Base-by-base conservation (phyloP, 2,113 vertebrate genomes). In the Gobiocypris rarus region DNA sequence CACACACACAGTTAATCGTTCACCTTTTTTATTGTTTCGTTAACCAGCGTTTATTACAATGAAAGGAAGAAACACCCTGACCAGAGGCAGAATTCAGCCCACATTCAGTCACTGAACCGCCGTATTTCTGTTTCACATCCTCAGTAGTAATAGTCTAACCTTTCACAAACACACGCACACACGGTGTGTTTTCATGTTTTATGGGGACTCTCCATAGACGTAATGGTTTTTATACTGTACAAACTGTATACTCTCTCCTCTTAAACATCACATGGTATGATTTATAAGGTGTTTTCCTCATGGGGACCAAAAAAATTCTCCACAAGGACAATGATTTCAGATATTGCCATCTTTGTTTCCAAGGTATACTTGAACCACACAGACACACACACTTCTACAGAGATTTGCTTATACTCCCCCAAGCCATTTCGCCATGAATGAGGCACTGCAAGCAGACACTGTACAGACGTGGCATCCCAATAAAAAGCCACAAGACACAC, bases 41-140 rank as follows among this genome's bases (percentile, higher is more conserved):
- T 63, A 85, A 67, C 83, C 77, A 31, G n/a, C 65, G 4, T 50
- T 54, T 85, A 71, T 87, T 79, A 88, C 89, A 87, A 89, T 84
- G 77, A 85, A 84, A 87, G 87, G 83, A 89, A 85, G 81, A 71
- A 89, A 75, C 83, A 89, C 83, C 89, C 83, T 76, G 80, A 81
- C 77, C 31, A 79, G 31, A 56, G 63, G 52, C 65, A 65, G 31
- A 31, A 75, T 65, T 50, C 34, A 52, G 85, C 78, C 75, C 17
- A 73, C 34, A 73, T 41, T 76, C 15, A 73, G 50, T 38, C 84
- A 79, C 52, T 84, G 59, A 87, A 83, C 78, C 75, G 5, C 58
- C 58, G 63, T 75, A 59, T 83, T 63, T 67, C 15, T 52, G 43
- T 71, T 67, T 84, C 63, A 67, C 24, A 79, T 82, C 80, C 70